Base-by-base conservation (phyloP, 1,140 invertebrate species). In the Drosophila simulans region DNA sequence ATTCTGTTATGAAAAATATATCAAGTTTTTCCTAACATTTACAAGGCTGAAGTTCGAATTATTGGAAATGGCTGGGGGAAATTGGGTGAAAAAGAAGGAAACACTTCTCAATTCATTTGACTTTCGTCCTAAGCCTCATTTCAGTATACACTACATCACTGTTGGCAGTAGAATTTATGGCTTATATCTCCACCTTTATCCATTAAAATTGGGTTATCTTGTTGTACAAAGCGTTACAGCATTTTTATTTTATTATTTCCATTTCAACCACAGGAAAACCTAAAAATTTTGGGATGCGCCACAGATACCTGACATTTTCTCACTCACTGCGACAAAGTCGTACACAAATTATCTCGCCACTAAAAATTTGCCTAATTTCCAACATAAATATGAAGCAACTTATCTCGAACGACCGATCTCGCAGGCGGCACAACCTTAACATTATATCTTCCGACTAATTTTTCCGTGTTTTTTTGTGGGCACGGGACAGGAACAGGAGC, bases 331-430 rank as follows among this genome's bases (percentile, higher is more conserved):
- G 83, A 88, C 85, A 90, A 89, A 89, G 84, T 90, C 84, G 80
- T 89, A 89, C 85, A 89, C 84, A 89, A 89, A 89, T 89, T 89
- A 89, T 89, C 84, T 89, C 85, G 84, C 85, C 80, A 89, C 84
- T 89, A 89, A 89, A 88, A 89, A 89, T 89, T 89, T 89, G 84
- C 84, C 84, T 89, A 89, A 89, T 89, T 89, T 89, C 85, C 72
- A 80, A 78, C 84, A 89, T 89, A 89, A 89, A 89, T 90, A 90
- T 85, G 72, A 89, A 77, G 39, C 49, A 60, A 52, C 59, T 75
- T 89, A 89, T 89, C 84, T 60, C 20, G 22, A 51, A 62, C 39
- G 73, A 80, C 84, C 84, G 84, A 89, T 89, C 84, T 89, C 13
- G 51, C 58, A 56, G 43, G 49, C 60, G 54, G 68, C 70, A 25